Conservation (phyloP, 2,888 invertebrate species). For the Odontomyia ornata region DNA sequence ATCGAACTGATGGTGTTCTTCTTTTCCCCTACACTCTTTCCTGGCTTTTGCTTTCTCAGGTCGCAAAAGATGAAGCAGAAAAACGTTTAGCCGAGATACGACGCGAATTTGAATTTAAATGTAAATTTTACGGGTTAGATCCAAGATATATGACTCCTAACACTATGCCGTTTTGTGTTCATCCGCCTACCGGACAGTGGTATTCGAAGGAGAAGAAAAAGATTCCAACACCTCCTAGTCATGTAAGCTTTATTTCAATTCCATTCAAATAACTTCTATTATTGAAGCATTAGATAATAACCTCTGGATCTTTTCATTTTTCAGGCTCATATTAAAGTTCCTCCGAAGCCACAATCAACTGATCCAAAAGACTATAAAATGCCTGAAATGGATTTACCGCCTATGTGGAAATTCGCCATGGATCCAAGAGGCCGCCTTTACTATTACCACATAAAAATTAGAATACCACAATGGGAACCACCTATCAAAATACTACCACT, state of each 20-base stretch:
- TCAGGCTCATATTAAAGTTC: conserved; percentile 55
- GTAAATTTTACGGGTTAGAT: conserved; percentile 61
- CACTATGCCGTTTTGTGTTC: conserved; percentile 60
- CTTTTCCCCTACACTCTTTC: background rate
- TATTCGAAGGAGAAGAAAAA: conserved; percentile 58
- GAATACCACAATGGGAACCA: conserved; percentile 83
- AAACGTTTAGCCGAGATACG: conserved; percentile 60
- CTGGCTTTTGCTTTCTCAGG: conserved; percentile 52
- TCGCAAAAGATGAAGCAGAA: conserved; percentile 62
- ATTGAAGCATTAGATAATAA: background rate
- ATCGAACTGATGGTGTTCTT: background rate
- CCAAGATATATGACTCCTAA: conserved; percentile 57
- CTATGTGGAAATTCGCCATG: conserved; percentile 86
- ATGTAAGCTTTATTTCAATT: conserved; percentile 51
- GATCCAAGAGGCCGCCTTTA: conserved; percentile 86
- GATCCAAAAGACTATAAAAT: conserved; percentile 59
- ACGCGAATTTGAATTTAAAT: conserved; percentile 61
- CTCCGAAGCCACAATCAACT: conserved; percentile 55
- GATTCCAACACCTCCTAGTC: conserved; percentile 59
- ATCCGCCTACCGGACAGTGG: conserved; percentile 62
- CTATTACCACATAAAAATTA: conserved; percentile 86
- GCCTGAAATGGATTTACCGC: conserved; percentile 74
- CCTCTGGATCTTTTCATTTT: background rate
- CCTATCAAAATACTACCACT: conserved; percentile 63
- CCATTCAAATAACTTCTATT: background rate